phyloP scores from a whole-genome alignment of 1,140 invertebrate species.

The Aphaenogaster floridana region DNA sequence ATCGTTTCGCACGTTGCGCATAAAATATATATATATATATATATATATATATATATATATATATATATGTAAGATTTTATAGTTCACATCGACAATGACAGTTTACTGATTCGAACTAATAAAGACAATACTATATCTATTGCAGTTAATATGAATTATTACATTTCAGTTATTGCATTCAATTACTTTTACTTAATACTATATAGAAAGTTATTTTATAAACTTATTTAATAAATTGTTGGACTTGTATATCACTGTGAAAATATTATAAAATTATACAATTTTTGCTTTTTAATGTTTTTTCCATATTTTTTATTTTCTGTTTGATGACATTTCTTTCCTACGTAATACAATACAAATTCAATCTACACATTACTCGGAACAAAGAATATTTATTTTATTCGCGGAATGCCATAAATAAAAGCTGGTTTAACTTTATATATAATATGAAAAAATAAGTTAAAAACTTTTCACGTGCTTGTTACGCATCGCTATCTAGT shows the following conservation, averaged over 20 bases:
- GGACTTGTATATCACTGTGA: not conserved
- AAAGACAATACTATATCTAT: not conserved
- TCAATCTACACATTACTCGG: not conserved
- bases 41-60: not conserved
- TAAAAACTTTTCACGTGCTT: slow-evolving; percentile 32
- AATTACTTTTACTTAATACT: not conserved
- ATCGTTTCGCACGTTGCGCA: not conserved
- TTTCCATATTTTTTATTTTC: not conserved
- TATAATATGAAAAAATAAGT: slow-evolving; percentile 1
- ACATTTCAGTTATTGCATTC: not conserved
- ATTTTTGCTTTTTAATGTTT: not conserved
- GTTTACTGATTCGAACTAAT: not conserved
- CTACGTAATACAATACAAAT: not conserved
- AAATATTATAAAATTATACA: slow-evolving; percentile 2
- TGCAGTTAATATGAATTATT: not conserved
- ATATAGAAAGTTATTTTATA: not conserved
- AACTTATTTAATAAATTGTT: not conserved
- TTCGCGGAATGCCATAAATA: slow-evolving; percentile 2
- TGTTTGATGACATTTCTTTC: not conserved
- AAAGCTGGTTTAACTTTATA: not conserved
- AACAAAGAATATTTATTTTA: not conserved
- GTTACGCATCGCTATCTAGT: not conserved
- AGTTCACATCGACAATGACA: not conserved
- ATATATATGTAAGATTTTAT: slow-evolving; percentile 1
- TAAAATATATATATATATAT: not conserved